Base-by-base conservation (phyloP, 1,140 invertebrate genomes). In the Spodoptera litura region DNA sequence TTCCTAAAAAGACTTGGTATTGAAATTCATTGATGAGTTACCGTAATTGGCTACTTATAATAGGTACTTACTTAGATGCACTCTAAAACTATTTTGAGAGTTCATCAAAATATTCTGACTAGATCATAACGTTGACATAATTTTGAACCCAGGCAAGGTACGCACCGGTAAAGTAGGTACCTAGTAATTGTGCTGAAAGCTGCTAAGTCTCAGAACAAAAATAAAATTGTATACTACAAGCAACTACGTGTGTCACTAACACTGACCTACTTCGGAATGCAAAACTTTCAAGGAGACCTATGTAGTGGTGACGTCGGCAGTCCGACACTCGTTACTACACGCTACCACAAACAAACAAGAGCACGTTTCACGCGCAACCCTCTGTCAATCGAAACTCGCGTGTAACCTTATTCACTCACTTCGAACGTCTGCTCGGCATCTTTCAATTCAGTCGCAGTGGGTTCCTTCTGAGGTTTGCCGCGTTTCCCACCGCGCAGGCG, bases 401-500 rank as follows among this genome's bases (percentile, higher is more conserved):
- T 85, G 80, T 56, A 68, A 70, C 68, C 59, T 56, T 15, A 72
- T 38, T 79, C 80, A 87, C 92, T 92, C 87, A 94, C 92, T 87
- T 85, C 64, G 82, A 91, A 93, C 76, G 86, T 88, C 85, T 93
- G 87, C 38, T 44, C 38, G 27, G 79, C 82, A 68, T 87, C 84
- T 80, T 85, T 55, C 66, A 72, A 74, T 13, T 79, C 56, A 66
- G 53, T 52, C 73, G 74, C 75, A 15, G n/a, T 27, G 20, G 83
- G 85, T 79, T 85, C 84, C 78, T 85, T 84, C 56, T 85, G 83
- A 38, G 74, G 76, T 85, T 91, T 88, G 72, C 87, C 90, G 87
- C 90, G 91, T 83, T 91, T 90, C 6, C 82, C 86, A 35, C 75
- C 80, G 84, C 93, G 93, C 93, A 88, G 81, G 91, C 91, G 91